Percentiles rank a stretch among this genome's conserved stretches.
Conservation (phyloP, 1,140 invertebrate genomes). For the Brachionus rubens region DNA sequence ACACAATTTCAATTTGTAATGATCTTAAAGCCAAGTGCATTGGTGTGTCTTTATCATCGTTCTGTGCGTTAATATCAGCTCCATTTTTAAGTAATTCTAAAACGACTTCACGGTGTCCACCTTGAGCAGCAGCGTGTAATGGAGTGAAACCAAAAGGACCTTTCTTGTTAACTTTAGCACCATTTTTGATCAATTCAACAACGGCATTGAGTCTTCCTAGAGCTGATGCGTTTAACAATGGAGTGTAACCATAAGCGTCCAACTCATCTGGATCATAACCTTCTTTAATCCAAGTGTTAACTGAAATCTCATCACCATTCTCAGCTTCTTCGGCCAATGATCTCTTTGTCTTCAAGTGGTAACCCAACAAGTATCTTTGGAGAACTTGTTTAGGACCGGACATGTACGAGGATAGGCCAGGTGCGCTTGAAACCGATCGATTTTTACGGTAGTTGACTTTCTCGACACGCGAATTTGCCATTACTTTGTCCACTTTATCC, state of each 20-base stretch:
- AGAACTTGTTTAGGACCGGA: background rate
- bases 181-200: conserved; percentile 8
- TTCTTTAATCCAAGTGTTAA: conserved; percentile 45
- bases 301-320: background rate
- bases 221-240: conserved; percentile 31
- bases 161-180: conserved; percentile 38
- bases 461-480: background rate
- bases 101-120: conserved; percentile 39
- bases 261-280: conserved; percentile 39
- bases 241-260: conserved; percentile 46
- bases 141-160: conserved; percentile 44
- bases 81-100: conserved; percentile 8
- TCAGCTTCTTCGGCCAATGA: conserved; percentile 45
- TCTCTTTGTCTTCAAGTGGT: conserved; percentile 26
- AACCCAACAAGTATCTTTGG: background rate
- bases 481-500: background rate
- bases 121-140: conserved; percentile 45
- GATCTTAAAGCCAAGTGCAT: conserved; percentile 37
- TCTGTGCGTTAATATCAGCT: conserved; percentile 21
- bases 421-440: background rate
- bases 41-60: conserved; percentile 38
- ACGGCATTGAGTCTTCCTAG: conserved; percentile 7
- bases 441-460: background rate
- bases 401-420: background rate
- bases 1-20: conserved; percentile 39